These are phyloP conservation scores for Phrynocephalus vlangalii DNA, from an alignment of 2,797 vertebrate genomes.

Conservation along the genomic window DNA sequence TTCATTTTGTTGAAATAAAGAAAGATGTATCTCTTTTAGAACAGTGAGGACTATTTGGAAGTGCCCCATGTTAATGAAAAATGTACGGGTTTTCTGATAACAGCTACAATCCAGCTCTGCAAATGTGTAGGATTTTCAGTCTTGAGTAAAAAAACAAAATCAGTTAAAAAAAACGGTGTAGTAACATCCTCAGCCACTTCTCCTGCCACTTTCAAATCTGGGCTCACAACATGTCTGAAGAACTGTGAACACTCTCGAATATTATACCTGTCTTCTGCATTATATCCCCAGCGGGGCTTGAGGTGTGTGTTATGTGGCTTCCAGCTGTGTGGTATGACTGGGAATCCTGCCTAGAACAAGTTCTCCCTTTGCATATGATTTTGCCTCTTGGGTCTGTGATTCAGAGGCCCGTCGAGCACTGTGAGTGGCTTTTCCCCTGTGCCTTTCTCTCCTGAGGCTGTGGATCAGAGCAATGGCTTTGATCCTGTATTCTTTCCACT, in stretches of 20 bases:
- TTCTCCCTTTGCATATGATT: not conserved
- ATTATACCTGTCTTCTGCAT: too few species aligned
- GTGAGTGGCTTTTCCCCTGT: not conserved
- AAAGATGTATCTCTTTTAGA: not conserved
- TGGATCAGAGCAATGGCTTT: too few species aligned
- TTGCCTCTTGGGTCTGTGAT: not conserved
- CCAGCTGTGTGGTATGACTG: not conserved
- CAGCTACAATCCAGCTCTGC: not conserved
- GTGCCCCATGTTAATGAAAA: not conserved
- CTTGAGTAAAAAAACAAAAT: not conserved
- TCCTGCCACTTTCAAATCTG: not conserved
- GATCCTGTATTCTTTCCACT: too few species aligned
- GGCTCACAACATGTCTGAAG: too few species aligned
- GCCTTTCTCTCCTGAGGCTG: not conserved
- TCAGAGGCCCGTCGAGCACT: not conserved
- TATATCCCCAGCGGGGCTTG: not conserved
- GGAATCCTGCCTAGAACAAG: not conserved
- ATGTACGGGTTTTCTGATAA: not conserved
- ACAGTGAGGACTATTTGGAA: not conserved
- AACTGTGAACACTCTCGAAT: not conserved
- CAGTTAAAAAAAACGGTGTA: too few species aligned
- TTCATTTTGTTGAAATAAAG: not conserved
- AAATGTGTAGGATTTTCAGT: not conserved
- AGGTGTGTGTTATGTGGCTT: too few species aligned
- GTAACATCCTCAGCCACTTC: not conserved